These are phyloP conservation scores for Abramis brama DNA, from an alignment of 2,113 vertebrate species.

Conservation along the genomic window DNA sequence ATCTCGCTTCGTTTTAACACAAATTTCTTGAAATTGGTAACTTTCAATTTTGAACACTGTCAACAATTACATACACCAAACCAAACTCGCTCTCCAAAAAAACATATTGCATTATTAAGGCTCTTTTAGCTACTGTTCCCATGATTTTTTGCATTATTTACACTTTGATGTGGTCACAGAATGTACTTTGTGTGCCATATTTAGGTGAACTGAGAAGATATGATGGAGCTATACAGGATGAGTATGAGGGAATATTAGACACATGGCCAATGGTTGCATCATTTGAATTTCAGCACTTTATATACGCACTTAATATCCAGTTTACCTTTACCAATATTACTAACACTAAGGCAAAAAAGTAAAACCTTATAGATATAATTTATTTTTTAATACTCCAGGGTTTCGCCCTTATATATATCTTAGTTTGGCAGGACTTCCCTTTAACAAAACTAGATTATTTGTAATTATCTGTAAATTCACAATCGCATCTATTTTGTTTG, in stretches of 20 bases:
- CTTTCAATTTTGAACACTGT: conserved; percentile 6
- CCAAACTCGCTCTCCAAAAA: conserved; percentile 8
- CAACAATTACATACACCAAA: neutral
- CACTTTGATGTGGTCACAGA: neutral
- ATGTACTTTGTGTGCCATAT: conserved; percentile 11
- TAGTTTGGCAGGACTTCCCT: conserved; percentile 56
- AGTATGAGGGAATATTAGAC: neutral
- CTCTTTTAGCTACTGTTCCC: conserved; percentile 23
- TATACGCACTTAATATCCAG: conserved; percentile 61
- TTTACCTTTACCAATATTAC: conserved; percentile 64
- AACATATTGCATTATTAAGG: conserved; percentile 13
- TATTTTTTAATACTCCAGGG: conserved; percentile 65
- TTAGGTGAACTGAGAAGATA: conserved; percentile 33
- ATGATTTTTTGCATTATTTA: conserved; percentile 23
- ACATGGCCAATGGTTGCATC: conserved; percentile 31
- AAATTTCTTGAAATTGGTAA: neutral
- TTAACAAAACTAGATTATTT: conserved; percentile 45
- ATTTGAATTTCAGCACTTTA: conserved; percentile 75
- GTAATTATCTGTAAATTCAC: conserved; percentile 41
- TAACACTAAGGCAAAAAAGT: conserved; percentile 64
- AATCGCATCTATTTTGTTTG: conserved; percentile 44
- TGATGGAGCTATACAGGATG: conserved; percentile 67
- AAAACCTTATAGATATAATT: conserved; percentile 68
- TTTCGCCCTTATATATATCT: conserved; percentile 57
- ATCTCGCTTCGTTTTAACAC: conserved; percentile 4